Base-by-base conservation (phyloP, 2,797 vertebrate genomes). In the Myotis vivesi region DNA sequence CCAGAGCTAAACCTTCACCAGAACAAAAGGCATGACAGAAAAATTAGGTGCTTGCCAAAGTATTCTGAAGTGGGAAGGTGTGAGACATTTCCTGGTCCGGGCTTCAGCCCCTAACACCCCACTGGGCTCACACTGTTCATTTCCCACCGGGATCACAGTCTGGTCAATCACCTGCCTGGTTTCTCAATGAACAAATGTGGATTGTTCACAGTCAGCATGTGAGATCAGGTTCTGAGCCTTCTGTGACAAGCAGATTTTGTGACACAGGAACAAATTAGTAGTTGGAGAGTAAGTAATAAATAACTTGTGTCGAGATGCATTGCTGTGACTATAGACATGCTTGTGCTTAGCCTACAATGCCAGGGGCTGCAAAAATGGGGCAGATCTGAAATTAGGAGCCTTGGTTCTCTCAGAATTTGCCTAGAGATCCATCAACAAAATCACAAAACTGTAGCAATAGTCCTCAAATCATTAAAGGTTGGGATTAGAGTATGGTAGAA, bases 11-110 rank as follows among this genome's bases (percentile, higher is more conserved):
- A 91, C 41, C 12, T 57, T 93, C 7, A 2, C 83, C 55, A 82
- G 94, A 96, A 95, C 91, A 95, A 96, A 96, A 90, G 76, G 59
- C 83, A 91, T 16, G 28, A 83, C 77, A 83, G 89, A 92, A 94
- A 96, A 87, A 73, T 89, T 57, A 85, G 92, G 80, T 89, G 73
- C 6, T 1, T 76, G 94, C 76, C 94, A 79, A 53, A 89, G 55
- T 23, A 62, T 64, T 90, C 83, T 49, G 76, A 81, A 84, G 92
- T 72, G 19, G 22, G 83, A 77, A 97, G 95, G 87, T 95, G 91
- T 96, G 83, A 97, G 96, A 84, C 53, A 87, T 85, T 95, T 94
- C 94, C 94, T 88, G 75, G 86, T 87, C 30, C 1, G 0, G 81
- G 28, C 41, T n/a, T 86, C 72, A 36, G 44, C 46, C 69, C 69